Evolutionary conservation across 2,888 invertebrate species (phyloP).

Genomic region (Sinelater perroti): DNA sequence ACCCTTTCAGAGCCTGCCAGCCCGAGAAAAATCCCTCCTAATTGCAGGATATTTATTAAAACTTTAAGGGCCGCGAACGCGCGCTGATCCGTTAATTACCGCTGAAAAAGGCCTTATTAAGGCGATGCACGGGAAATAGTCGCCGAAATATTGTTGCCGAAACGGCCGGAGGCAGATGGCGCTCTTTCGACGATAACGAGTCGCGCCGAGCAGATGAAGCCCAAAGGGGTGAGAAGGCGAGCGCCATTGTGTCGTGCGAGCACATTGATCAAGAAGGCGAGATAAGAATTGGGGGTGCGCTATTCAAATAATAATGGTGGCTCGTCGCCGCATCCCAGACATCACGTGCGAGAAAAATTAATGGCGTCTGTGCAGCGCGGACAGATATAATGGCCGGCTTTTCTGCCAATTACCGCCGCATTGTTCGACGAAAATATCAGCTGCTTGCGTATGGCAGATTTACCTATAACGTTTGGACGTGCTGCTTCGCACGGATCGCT

Average conservation of each 20-base stretch:
- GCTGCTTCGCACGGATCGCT: constrained; percentile 20
- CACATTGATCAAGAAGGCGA: constrained; percentile 41
- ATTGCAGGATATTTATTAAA: not conserved
- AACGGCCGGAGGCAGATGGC: constrained; percentile 26
- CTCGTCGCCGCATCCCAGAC: constrained; percentile 32
- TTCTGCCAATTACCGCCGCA: constrained; percentile 31
- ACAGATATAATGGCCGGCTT: constrained; percentile 28
- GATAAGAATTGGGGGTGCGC: constrained; percentile 38
- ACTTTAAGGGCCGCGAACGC: not conserved
- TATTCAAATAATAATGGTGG: constrained; percentile 46
- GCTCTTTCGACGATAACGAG: constrained; percentile 22
- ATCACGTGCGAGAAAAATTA: constrained; percentile 48
- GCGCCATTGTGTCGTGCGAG: constrained; percentile 36
- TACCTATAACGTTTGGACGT: constrained; percentile 30
- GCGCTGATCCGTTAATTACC: constrained; percentile 5
- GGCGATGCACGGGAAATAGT: constrained; percentile 14
- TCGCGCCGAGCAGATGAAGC: constrained; percentile 14
- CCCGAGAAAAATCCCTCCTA: not conserved
- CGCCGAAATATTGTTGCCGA: constrained; percentile 15
- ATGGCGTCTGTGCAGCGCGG: constrained; percentile 41
- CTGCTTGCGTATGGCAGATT: constrained; percentile 32
- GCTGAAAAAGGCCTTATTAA: constrained; percentile 4
- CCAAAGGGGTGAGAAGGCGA: constrained; percentile 30
- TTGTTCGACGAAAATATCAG: constrained; percentile 32
- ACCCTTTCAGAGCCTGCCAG: not conserved